Evolutionary conservation across 92 coral and sea anemone species (phyloP).

Genomic region (Parazoanthus swiftii): DNA sequence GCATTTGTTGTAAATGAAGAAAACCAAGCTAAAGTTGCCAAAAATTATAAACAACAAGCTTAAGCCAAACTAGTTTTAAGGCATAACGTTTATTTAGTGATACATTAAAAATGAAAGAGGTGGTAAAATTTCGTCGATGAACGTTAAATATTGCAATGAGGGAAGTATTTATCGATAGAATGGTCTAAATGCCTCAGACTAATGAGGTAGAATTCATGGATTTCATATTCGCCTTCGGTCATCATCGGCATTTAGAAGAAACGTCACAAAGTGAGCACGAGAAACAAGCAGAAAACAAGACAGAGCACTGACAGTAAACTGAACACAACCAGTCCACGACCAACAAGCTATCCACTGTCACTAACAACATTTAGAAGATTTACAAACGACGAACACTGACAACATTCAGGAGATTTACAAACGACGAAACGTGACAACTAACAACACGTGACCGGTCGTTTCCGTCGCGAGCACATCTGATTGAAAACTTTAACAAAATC

Average conservation of each 20-base stretch:
- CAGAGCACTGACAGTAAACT: not conserved
- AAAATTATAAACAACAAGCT: no score
- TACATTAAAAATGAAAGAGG: no score
- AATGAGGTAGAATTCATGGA: constrained; percentile 13
- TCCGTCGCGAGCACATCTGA: constrained; percentile 64
- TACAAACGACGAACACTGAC: no score
- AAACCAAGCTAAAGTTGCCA: no score
- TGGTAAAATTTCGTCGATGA: no score
- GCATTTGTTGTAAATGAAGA: no score
- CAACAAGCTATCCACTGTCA: not conserved
- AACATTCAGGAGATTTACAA: not conserved
- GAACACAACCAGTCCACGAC: not conserved
- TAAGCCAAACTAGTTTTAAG: no score
- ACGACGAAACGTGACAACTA: constrained; percentile 6
- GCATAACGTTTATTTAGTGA: no score
- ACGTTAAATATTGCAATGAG: no score
- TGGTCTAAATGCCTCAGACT: constrained; percentile 50
- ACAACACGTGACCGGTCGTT: not conserved
- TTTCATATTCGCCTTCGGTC: constrained; percentile 79
- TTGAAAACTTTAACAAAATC: constrained; percentile 75
- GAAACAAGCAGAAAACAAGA: not conserved
- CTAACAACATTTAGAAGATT: not conserved
- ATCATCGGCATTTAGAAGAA: constrained; percentile 65
- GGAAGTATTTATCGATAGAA: no score
- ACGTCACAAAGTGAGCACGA: not conserved